Evolutionary conservation across 2,113 vertebrate genomes (phyloP).

Genomic region (Charadrius vociferus): DNA sequence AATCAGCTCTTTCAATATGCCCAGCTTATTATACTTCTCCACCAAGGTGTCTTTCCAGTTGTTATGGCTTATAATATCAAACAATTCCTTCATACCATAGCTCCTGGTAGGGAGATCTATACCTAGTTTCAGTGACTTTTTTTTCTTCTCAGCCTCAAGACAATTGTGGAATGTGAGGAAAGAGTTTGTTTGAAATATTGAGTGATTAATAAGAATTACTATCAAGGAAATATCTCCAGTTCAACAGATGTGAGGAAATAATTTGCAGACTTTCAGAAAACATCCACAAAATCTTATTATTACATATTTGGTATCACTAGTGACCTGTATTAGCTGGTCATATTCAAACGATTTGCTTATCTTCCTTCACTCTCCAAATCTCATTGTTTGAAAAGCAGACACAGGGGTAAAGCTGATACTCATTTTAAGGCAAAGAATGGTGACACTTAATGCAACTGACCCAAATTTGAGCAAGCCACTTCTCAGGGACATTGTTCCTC

Average conservation of each 20-base stretch:
- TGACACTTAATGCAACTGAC: neutral
- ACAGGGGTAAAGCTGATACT: neutral
- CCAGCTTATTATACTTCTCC: neutral
- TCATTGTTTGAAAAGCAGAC: neutral
- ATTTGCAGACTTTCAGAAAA: neutral
- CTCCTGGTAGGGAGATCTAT: neutral
- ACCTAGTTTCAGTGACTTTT: neutral
- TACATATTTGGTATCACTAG: neutral
- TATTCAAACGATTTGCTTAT: neutral
- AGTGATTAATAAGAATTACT: too few species aligned
- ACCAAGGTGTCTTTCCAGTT: neutral
- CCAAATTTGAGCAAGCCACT: neutral
- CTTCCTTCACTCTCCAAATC: neutral
- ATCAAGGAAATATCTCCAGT: neutral
- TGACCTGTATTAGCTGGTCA: neutral
- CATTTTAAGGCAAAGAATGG: neutral
- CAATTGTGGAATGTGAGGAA: neutral
- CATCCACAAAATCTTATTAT: neutral
- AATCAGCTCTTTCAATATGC: constrained; percentile 14
- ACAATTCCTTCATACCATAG: neutral
- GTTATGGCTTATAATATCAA: neutral
- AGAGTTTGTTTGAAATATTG: too few species aligned
- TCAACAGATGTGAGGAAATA: neutral
- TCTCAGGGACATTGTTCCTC: neutral
- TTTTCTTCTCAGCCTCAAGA: neutral